Conservation (phyloP, 2,113 vertebrate genomes). For the Vidua macroura region DNA sequence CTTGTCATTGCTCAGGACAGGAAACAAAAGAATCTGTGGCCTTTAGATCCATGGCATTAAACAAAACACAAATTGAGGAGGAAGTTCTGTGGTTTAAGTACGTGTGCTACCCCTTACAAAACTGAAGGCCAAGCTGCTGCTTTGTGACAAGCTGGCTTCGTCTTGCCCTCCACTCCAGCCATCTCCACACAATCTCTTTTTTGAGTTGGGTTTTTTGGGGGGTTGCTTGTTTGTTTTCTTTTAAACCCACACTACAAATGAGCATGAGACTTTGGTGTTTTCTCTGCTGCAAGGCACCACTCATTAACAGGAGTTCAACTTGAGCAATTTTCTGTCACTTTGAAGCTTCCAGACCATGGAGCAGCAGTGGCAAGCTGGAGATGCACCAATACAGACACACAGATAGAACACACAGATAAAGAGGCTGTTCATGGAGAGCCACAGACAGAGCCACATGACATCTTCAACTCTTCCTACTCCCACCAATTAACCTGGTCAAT, state of each 20-base stretch:
- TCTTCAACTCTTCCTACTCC: background rate
- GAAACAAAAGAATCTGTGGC: constrained; percentile 63
- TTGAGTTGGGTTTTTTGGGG: background rate
- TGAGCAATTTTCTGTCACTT: background rate
- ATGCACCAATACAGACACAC: background rate
- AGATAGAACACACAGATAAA: constrained; percentile 26
- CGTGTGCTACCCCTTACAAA: background rate
- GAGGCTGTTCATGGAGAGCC: constrained; percentile 33
- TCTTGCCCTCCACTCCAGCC: background rate
- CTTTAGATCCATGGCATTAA: constrained; percentile 62
- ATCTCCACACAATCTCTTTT: background rate
- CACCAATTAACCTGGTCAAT: constrained; percentile 48
- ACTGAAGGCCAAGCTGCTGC: constrained; percentile 34
- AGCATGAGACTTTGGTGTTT: constrained; percentile 60
- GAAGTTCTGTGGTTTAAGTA: background rate
- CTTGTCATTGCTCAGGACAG: constrained; percentile 67
- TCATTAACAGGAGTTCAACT: constrained; percentile 15
- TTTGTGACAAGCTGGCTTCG: background rate
- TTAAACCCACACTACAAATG: background rate
- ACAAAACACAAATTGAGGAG: background rate
- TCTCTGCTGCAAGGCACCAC: constrained; percentile 48
- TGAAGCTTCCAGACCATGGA: constrained; percentile 11
- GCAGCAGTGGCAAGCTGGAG: constrained; percentile 52
- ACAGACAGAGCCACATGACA: constrained; percentile 38
- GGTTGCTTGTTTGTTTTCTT: background rate